These are phyloP conservation scores for Zygogramma bicolorata DNA, from an alignment of 2,888 invertebrate genomes.

Conservation along the genomic window DNA sequence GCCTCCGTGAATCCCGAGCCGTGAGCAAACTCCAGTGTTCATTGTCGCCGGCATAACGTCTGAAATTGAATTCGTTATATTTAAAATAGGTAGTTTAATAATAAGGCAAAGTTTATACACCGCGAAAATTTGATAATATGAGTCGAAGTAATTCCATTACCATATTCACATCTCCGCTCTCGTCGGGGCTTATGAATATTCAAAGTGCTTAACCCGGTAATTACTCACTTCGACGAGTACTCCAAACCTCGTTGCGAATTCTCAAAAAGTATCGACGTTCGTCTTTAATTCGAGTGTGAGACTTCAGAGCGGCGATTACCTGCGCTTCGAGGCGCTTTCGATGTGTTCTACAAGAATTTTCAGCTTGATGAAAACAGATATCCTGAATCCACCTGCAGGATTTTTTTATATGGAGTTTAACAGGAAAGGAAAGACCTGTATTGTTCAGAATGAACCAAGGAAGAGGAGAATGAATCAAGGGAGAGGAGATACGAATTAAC, in stretches of 20 bases:
- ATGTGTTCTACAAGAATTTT: too few species aligned
- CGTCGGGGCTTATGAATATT: constrained; percentile 59
- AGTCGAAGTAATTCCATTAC: constrained; percentile 61
- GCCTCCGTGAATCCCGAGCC: constrained; percentile 25
- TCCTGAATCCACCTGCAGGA: too few species aligned
- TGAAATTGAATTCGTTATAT: constrained; percentile 50
- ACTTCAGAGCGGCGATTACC: neutral
- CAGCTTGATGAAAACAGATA: too few species aligned
- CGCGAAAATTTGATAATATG: constrained; percentile 60
- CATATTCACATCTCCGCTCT: constrained; percentile 58
- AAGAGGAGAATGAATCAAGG: too few species aligned
- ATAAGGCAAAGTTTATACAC: constrained; percentile 58
- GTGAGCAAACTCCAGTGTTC: constrained; percentile 32
- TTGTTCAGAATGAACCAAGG: too few species aligned
- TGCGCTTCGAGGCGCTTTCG: too few species aligned
- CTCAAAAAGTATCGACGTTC: constrained; percentile 23
- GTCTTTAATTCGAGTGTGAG: neutral
- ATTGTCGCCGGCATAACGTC: constrained; percentile 43
- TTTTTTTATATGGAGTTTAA: too few species aligned
- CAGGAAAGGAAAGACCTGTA: too few species aligned
- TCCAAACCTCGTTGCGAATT: constrained; percentile 50
- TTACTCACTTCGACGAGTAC: constrained; percentile 53
- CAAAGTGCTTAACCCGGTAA: constrained; percentile 59
- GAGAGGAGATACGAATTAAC: too few species aligned
- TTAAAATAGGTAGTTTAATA: constrained; percentile 53